Conservation (phyloP, 2,797 vertebrate genomes). For the Rhinophrynus dorsalis region DNA sequence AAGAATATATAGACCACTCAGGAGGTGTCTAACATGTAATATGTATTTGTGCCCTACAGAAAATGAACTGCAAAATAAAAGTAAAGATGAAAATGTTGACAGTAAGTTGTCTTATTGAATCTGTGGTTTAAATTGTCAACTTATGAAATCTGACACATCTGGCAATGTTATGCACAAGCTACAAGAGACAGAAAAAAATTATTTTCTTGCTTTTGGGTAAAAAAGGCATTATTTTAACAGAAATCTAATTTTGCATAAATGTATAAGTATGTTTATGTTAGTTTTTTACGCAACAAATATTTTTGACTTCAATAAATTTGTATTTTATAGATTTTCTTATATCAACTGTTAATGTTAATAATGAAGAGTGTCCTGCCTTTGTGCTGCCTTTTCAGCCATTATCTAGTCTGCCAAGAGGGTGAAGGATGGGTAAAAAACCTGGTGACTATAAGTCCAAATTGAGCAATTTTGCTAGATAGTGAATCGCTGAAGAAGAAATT, state of each 20-base stretch:
- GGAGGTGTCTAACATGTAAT: conserved; percentile 15
- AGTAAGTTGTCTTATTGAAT: conserved; percentile 2
- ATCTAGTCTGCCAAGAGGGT: too few relatives aligned
- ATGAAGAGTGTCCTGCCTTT: too few relatives aligned
- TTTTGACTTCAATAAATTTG: too few relatives aligned
- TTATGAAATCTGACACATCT: conserved; percentile 30
- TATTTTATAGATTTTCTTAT: too few relatives aligned
- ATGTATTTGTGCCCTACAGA: conserved; percentile 25
- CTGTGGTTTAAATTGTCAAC: conserved; percentile 3
- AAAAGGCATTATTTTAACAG: too few relatives aligned
- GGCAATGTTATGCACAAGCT: not conserved
- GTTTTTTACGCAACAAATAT: too few relatives aligned
- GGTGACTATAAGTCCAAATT: too few relatives aligned
- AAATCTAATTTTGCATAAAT: conserved; percentile 1
- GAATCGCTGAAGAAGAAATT: too few relatives aligned
- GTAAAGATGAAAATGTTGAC: conserved; percentile 12
- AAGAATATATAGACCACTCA: not conserved
- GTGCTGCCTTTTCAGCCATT: too few relatives aligned
- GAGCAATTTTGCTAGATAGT: too few relatives aligned
- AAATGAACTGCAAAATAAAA: conserved; percentile 9
- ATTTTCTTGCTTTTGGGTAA: not conserved
- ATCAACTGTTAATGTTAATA: too few relatives aligned
- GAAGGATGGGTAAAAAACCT: too few relatives aligned
- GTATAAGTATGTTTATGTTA: not conserved
- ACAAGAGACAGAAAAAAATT: not conserved